Evolutionary conservation across 2,797 vertebrate species (phyloP), one percentile per base, ranked within the genome.

Genomic region (Danio kyathit): DNA sequence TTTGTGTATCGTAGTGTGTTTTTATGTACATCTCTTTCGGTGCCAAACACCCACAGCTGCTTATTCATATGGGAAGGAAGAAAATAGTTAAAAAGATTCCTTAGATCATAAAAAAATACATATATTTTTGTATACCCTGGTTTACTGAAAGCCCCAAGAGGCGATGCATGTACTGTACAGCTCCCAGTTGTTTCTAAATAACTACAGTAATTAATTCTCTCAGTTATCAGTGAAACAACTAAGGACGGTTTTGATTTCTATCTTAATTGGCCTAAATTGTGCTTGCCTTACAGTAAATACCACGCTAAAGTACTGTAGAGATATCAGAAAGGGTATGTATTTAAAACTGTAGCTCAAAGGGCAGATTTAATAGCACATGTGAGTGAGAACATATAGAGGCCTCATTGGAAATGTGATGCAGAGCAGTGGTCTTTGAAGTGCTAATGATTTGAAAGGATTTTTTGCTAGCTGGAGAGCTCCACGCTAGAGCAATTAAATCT

Each of bases 1-100:
- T 44, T 6, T 44, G 17, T 56, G 21, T 49, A 7, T 70, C 1
- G 49, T 41, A 80, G 44, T 8, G 9, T 0, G 44, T 70, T 73
- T 69, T 56, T 59, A 44, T 44, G 21, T 71, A 40, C 12, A 13
- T 43, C 7, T n/a, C 46, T 63, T 43, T 49, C 5, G n/a, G 54
- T 64, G 63, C 44, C 60, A 49, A 69, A 57, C 59, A 83, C 83
- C 81, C 80, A 74, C 73, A 83, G 88, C 7, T 49, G 11, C 52
- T 89, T 57, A 11, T 81, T 83, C 74, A 71, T 57, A 84, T 44
- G 81, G 66, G 48, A 72, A 60, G 64, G 87, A 84, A 83, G 76
- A 86, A 88, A 90, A 91, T 88, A 90, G 90, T 90, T 88, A 88
- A 71, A 67, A 86, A 89, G 84, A 89, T 88, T 87, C 87, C 90